Evolutionary conservation across 2,797 vertebrate genomes (phyloP), one percentile per base, ranked within the genome.

Genomic region (Clarias platycephalus): DNA sequence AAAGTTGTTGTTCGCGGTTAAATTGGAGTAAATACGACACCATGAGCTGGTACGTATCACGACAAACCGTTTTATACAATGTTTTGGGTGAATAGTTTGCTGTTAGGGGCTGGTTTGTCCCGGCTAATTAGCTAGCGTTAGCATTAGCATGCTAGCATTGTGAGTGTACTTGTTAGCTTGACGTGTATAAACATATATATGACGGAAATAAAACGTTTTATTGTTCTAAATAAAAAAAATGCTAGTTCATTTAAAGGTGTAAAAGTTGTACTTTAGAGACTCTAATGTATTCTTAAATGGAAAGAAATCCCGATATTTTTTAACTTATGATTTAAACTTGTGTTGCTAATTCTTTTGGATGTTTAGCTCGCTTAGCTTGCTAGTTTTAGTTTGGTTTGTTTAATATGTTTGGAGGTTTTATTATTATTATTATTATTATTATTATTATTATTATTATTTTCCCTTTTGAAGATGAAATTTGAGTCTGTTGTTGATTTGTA

Each of bases 31-130:
- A 90, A 85, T 71, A 81, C 80, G 83, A 75, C 91, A 94, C 91
- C 84, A 96, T 96, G 95, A 96, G 95, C 90, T 95, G 95, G 95
- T 96, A 94, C 76, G 95, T 95, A 91, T 89, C 8, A 34, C 9
- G 22, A 58, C 37, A 1, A 10, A 13, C 8, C 4, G 10, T 2
- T 15, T 74, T 63, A 12, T 67, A 2, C 28, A 37, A 8, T 8
- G 55, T 2, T 9, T 13, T 9, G 1, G 0, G 0, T 22, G n/a
- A 62, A 78, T 12, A 4, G 3, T 8, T 64, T n/a, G 53, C 53
- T 82, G 34, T 79, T 64, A 5, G 8, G 4, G 12, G 2, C 24
- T 44, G 70, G 28, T 40, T 82, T 63, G 3, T 34, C 10, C 13
- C 4, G 15, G 71, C 75, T 58, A 60, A 44, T 13, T 15, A 4